Percentiles rank a stretch among this genome's conserved stretches.
These are phyloP conservation scores for Hypercompe scribonia DNA, from an alignment of 2,888 invertebrate species.

Conservation along the genomic window DNA sequence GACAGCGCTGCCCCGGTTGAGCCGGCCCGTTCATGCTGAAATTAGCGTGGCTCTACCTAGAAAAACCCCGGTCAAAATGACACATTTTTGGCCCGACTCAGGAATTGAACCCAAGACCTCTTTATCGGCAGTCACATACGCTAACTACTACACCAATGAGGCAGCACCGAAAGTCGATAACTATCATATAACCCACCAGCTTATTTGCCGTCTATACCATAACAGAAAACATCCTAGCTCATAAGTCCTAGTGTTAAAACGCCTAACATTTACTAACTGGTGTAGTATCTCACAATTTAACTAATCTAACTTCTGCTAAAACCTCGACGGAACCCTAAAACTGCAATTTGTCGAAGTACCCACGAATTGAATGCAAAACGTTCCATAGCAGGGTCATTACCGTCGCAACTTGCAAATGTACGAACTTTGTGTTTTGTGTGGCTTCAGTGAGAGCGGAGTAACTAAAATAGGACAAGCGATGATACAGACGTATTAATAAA, in stretches of 20 bases:
- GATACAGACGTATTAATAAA: neutral
- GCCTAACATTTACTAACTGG: neutral
- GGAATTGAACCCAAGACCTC: too few species aligned
- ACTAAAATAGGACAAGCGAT: neutral
- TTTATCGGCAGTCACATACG: too few species aligned
- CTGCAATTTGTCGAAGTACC: slow-evolving; percentile 41
- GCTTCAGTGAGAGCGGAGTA: slow-evolving; percentile 11
- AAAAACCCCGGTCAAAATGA: too few species aligned
- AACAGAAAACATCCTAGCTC: neutral
- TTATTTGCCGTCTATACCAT: neutral
- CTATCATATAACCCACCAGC: too few species aligned
- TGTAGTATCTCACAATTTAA: neutral
- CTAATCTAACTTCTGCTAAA: neutral
- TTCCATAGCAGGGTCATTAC: slow-evolving; percentile 26
- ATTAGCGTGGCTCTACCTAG: too few species aligned
- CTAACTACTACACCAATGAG: too few species aligned
- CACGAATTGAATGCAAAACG: slow-evolving; percentile 39
- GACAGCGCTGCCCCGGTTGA: too few species aligned
- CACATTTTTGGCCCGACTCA: too few species aligned
- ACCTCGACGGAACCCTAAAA: slow-evolving; percentile 23
- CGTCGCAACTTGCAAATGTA: slow-evolving; percentile 45
- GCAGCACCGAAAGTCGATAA: too few species aligned
- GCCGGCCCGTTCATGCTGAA: too few species aligned
- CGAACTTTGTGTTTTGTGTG: slow-evolving; percentile 35
- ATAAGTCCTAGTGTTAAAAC: neutral